A percentile compares a stretch with the other conserved stretches of the same genome.
Evolutionary conservation across 2,888 invertebrate genomes (phyloP).

Genomic region (Diogma glabrata): DNA sequence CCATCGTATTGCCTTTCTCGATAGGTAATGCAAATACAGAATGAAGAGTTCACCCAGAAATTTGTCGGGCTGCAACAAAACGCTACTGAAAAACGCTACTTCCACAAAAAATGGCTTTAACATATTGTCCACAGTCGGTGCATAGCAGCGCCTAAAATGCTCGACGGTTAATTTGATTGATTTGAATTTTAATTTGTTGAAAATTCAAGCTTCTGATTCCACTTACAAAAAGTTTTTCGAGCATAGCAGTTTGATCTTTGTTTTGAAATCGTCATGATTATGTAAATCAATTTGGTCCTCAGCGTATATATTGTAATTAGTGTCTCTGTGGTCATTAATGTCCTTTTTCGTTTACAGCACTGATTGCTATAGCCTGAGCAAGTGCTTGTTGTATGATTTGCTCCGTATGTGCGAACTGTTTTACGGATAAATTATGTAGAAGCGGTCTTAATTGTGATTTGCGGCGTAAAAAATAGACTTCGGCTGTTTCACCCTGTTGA

Average conservation of each 20-base stretch:
- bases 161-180: neutral
- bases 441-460: too few relatives aligned
- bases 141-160: too few relatives aligned
- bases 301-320: too few relatives aligned
- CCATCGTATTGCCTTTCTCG: conserved; percentile 13
- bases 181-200: too few relatives aligned
- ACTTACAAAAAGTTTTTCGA: too few relatives aligned
- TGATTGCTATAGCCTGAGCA: neutral
- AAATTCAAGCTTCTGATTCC: too few relatives aligned
- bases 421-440: neutral
- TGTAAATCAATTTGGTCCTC: too few relatives aligned
- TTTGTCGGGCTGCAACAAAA: conserved; percentile 25
- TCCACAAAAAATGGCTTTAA: neutral
- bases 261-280: too few relatives aligned
- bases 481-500: neutral
- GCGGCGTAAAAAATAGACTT: neutral
- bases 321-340: too few relatives aligned
- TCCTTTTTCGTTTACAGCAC: too few relatives aligned
- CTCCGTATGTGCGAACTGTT: neutral
- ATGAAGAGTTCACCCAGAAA: conserved; percentile 15
- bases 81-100: conserved; percentile 19
- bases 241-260: too few relatives aligned
- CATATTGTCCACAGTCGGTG: neutral
- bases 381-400: neutral
- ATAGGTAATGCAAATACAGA: conserved; percentile 13